Conservation (phyloP, 2,797 vertebrate genomes). For the Clamator glandarius region DNA sequence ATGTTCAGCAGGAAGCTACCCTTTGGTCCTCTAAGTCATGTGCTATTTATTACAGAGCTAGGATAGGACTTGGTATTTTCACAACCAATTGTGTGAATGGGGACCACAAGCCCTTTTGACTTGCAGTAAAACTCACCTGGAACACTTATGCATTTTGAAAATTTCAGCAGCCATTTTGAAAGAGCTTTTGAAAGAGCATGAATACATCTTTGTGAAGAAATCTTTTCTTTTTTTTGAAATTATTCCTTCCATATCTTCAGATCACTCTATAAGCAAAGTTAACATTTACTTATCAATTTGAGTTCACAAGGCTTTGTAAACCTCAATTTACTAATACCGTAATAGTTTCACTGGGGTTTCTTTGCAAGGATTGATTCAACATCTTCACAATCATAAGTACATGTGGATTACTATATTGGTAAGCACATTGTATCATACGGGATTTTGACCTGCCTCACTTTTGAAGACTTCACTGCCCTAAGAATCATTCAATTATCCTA, state of each 20-base stretch:
- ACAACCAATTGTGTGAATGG: background rate
- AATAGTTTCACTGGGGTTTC: background rate
- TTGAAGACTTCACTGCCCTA: background rate
- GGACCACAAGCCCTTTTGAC: background rate
- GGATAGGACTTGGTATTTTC: conserved; percentile 28
- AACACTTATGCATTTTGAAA: background rate
- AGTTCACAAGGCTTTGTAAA: background rate
- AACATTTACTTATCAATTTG: background rate
- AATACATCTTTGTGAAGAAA: background rate
- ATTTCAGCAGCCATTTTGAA: background rate
- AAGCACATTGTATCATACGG: background rate
- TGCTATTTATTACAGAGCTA: conserved; percentile 50
- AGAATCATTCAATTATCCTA: background rate
- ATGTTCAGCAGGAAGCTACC: conserved; percentile 45
- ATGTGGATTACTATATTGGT: background rate
- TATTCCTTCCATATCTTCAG: background rate
- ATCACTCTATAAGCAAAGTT: background rate
- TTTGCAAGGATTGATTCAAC: background rate
- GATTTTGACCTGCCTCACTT: background rate
- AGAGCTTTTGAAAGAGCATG: background rate
- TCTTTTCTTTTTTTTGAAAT: background rate
- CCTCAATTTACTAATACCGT: background rate
- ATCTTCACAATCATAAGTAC: background rate
- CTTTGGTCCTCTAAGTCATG: conserved; percentile 40
- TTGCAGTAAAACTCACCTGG: conserved; percentile 12